Evolutionary conservation across 2,113 vertebrate species (phyloP), one percentile per base, ranked within the genome.

Genomic region (Lepisosteus oculatus): DNA sequence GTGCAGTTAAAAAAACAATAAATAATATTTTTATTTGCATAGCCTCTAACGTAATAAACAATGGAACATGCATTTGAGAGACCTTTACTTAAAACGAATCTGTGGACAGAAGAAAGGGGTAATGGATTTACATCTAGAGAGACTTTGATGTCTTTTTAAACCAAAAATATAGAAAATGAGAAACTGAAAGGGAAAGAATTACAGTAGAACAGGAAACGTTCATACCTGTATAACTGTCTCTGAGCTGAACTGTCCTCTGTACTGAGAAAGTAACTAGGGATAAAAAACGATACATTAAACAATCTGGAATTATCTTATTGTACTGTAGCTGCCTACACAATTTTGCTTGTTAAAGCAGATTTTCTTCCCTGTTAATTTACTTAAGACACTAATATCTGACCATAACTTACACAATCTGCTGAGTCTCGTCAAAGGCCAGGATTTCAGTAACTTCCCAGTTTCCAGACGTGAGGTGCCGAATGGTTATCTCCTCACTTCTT

Each of bases 361-460:
- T 56, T 59, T 4, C 51, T 15, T 68, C 8, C 43, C 2, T 70
- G 14, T 45, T 29, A 29, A 29, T 29, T 29, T 29, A 29, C 29
- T 29, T 29, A 29, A 12, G 29, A 8, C 11, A 41, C 3, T 56
- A 0, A 56, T 12, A 43, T 7, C 55, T 7, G 14, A n/a, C 7
- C 43, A 12, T 17, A 8, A 67, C 88, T 85, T 67, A 90, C 90
- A 90, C 54, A 3, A 70, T 75, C 43, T 80, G 71, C 11, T 47
- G 51, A 42, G 2, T 74, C 72, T 92, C 79, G 11, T 89, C 87
- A 6, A 83, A 88, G 3, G 75, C 80, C 68, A 88, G 70, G 44
- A 90, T 81, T 1, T 77, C 71, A 63, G 83, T 77, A 13, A 91
- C 89, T 8, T 92, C 89, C 90, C 90, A 92, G 79, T 76, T 86